Percentiles rank a stretch among this genome's conserved stretches.
Conservation (phyloP, 2,888 invertebrate species). For the Mayetiola destructor region DNA sequence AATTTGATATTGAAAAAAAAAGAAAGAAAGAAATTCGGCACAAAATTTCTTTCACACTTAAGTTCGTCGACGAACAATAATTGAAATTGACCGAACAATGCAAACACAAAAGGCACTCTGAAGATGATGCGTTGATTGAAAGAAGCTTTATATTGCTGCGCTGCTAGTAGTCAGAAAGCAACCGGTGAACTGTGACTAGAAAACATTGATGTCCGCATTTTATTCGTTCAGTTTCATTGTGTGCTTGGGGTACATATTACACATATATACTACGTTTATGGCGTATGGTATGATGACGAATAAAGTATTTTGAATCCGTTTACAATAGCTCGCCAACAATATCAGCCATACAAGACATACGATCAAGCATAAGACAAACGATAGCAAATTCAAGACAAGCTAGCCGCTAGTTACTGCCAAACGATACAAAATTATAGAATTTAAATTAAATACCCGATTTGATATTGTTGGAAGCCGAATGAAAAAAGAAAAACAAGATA, state of each 20-base stretch:
- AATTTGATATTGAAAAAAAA: not conserved
- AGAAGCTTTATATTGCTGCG: slow-evolving; percentile 13
- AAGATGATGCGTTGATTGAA: not conserved
- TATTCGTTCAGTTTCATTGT: slow-evolving; percentile 27
- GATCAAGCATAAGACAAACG: not conserved
- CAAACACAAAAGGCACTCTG: slow-evolving; percentile 10
- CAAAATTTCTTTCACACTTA: not conserved
- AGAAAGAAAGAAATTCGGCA: not conserved
- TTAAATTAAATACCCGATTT: slow-evolving; percentile 23
- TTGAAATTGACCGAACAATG: slow-evolving; percentile 1
- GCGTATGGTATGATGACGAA: not conserved
- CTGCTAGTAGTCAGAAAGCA: slow-evolving; percentile 33
- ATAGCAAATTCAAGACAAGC: not conserved
- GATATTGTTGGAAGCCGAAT: no score
- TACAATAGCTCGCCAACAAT: no score
- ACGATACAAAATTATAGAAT: slow-evolving; percentile 23
- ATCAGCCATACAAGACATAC: not conserved
- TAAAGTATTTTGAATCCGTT: no score
- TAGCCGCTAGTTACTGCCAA: slow-evolving; percentile 3
- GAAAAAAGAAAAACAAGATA: no score
- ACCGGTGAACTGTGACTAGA: slow-evolving; percentile 37
- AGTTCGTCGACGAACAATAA: not conserved
- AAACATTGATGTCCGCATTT: slow-evolving; percentile 35
- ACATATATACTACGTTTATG: no score
- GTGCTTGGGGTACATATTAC: not conserved